A percentile compares a stretch with the other conserved stretches of the same genome.
Conservation (phyloP, 2,113 vertebrate species). For the Archilochus colubris region DNA sequence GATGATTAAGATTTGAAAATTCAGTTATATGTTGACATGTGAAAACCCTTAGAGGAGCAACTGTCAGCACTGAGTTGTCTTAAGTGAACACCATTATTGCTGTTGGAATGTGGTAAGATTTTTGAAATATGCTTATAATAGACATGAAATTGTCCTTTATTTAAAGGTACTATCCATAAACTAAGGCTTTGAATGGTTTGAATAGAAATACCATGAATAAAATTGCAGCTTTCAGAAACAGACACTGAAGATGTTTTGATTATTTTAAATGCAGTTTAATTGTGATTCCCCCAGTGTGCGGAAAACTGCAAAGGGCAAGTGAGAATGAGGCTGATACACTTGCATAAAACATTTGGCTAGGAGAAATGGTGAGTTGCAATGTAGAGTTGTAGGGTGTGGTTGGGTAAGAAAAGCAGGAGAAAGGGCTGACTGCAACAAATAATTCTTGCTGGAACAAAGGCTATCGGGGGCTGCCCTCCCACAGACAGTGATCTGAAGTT, state of each 20-base stretch:
- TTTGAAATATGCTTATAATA: background rate
- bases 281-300: background rate
- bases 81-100: background rate
- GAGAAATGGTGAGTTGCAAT: background rate
- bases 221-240: conserved; percentile 8
- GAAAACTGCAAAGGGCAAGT: background rate
- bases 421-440: background rate
- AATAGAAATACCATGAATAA: background rate
- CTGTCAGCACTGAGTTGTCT: conserved; percentile 10
- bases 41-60: conserved; percentile 12
- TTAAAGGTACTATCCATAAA: conserved; percentile 12
- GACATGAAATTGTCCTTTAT: background rate
- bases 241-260: background rate
- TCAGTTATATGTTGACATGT: background rate
- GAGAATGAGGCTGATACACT: background rate
- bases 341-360: background rate
- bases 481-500: background rate
- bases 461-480: background rate
- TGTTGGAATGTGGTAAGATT: background rate
- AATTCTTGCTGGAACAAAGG: background rate
- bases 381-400: background rate
- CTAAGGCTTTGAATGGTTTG: background rate
- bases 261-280: conserved; percentile 6
- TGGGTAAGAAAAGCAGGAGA: background rate
- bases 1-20: background rate